Evolutionary conservation across 2,113 vertebrate species (phyloP), one percentile per base, ranked within the genome.

Genomic region (Rhinoptilus africanus): DNA sequence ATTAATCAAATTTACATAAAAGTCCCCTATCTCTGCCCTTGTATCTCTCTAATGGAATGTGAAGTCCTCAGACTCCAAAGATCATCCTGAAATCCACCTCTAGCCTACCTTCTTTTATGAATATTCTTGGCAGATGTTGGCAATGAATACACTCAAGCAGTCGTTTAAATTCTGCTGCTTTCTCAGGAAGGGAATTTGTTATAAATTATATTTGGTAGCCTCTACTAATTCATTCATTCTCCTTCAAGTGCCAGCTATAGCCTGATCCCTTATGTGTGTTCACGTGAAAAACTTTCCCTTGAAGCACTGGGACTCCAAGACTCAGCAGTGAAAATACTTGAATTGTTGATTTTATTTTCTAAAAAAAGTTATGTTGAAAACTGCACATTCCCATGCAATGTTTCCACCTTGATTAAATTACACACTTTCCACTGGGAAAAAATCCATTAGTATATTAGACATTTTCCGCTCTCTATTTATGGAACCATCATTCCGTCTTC

Each of bases 371-470:
- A 21, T 30, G 6, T 56, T 59, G 37, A 59, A 89, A 90, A 35
- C 37, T 69, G 37, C 71, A 71, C 47, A 67, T 53, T 90, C 32
- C 28, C 26, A 35, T 56, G 72, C 2, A 1, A 67, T 41, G 30
- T 81, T 92, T 96, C 72, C 63, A 88, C 79, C 56, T 95, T 88
- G 63, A 88, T 80, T 85, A 90, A 97, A 90, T 95, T 75, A 89
- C 19, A 87, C 27, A 53, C 48, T 82, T 93, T 78, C 41, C 64
- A 48, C 39, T 50, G 28, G 74, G 43, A 57, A 87, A 85, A 84
- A 88, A 75, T 71, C 37, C 34, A 62, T 57, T 72, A 50, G 50
- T 57, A 48, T 30, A 89, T n/a, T 19, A 68, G 54, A 53, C 24
- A 53, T 94, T 92, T 88, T 94, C 79, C 4, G 1, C 27, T 59